Evolutionary conservation across 1,140 invertebrate genomes (phyloP).

Genomic region (Trichogramma pretiosum): DNA sequence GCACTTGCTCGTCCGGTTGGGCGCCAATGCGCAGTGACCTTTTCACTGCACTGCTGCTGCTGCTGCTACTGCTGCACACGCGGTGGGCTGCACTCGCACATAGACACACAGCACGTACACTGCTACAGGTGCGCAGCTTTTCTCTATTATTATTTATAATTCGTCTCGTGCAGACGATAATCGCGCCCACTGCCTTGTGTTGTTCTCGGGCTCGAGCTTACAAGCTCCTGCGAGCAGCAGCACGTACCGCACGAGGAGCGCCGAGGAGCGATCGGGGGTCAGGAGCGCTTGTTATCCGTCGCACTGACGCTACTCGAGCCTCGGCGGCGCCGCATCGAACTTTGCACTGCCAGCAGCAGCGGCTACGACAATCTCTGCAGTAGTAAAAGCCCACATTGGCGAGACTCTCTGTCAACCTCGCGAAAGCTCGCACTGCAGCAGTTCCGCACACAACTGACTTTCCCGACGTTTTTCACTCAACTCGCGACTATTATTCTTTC

Average conservation of each 20-base stretch:
- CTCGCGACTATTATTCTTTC: no score
- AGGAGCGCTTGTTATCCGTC: background rate
- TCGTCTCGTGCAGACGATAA: no score
- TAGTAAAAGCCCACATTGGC: slow-evolving; percentile 1
- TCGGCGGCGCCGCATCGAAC: background rate
- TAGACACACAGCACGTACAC: no score
- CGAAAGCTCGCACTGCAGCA: no score
- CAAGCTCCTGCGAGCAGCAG: background rate
- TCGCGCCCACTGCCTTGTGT: background rate
- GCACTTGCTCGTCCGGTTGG: no score
- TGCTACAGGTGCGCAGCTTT: no score
- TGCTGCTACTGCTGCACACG: background rate
- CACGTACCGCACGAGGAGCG: background rate
- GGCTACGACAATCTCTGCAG: slow-evolving; percentile 1
- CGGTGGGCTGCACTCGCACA: no score
- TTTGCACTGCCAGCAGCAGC: background rate
- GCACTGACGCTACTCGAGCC: background rate
- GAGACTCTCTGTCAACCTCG: no score
- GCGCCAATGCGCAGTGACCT: background rate
- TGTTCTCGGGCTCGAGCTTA: background rate
- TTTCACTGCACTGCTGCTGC: no score
- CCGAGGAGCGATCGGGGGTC: slow-evolving; percentile 4
- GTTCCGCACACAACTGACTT: no score
- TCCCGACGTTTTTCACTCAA: no score
- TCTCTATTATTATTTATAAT: no score